A percentile compares a stretch with the other conserved stretches of the same genome.
phyloP scores from a whole-genome alignment of 2,888 invertebrate species.

The Rhodophaea formosa region DNA sequence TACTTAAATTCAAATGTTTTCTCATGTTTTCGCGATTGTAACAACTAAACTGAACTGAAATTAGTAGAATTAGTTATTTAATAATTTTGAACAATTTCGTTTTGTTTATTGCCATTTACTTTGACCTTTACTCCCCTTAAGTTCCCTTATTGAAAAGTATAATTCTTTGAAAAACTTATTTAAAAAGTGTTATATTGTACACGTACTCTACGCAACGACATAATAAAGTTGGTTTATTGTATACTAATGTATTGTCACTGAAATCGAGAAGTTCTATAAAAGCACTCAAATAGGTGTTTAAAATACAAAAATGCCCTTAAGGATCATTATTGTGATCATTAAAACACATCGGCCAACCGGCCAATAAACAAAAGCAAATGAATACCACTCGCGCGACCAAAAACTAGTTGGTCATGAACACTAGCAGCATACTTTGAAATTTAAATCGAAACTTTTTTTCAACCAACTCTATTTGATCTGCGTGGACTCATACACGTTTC shows the following conservation, averaged over 20 bases:
- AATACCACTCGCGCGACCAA: constrained; percentile 6
- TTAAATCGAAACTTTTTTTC: constrained; percentile 39
- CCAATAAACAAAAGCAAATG: constrained; percentile 11
- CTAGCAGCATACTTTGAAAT: constrained; percentile 35
- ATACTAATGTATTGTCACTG: background rate
- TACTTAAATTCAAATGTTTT: too few species aligned
- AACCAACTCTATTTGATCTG: constrained; percentile 12
- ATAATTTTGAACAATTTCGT: too few species aligned
- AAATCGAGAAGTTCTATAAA: background rate
- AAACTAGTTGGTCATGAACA: constrained; percentile 15
- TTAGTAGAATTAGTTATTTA: too few species aligned
- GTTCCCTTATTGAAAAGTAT: too few species aligned
- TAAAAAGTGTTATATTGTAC: too few species aligned
- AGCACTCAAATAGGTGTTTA: constrained; percentile 18
- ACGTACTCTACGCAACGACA: too few species aligned
- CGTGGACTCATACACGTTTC: constrained; percentile 19
- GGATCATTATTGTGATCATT: constrained; percentile 11
- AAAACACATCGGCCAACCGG: constrained; percentile 1
- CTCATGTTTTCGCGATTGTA: too few species aligned
- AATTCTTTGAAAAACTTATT: too few species aligned
- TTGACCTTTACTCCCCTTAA: too few species aligned
- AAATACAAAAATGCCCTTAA: constrained; percentile 14
- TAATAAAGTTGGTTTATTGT: background rate
- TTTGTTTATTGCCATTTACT: too few species aligned
- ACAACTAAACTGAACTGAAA: too few species aligned